Conservation (phyloP, 2,797 vertebrate species). For the Novumbra hubbsi region DNA sequence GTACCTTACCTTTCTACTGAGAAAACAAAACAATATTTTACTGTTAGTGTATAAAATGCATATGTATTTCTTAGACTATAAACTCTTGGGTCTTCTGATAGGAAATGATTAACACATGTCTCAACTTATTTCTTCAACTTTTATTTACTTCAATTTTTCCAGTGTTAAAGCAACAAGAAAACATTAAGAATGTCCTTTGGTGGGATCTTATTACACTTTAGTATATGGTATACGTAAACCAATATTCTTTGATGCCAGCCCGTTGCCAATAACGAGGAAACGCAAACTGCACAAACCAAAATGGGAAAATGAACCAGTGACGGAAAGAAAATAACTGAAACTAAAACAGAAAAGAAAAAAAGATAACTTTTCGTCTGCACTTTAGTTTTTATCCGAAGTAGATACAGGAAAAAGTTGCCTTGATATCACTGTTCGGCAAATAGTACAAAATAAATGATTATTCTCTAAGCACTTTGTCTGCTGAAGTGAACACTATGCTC, state of each 20-base stretch:
- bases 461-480: conserved; percentile 79
- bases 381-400: conserved; percentile 75
- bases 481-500: conserved; percentile 73
- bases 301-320: conserved; percentile 61
- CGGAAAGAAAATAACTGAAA: conserved; percentile 67
- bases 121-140: conserved; percentile 72
- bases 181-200: conserved; percentile 99
- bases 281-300: conserved; percentile 84
- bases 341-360: conserved; percentile 62
- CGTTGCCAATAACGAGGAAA: conserved; percentile 92
- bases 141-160: conserved; percentile 93
- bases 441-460: conserved; percentile 95
- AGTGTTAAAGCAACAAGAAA: conserved; percentile 99
- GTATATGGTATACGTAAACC: conserved; percentile 93
- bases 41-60: conserved; percentile 2
- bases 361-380: conserved; percentile 64
- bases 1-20: neutral
- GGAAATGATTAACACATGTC: conserved; percentile 30
- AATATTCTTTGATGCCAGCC: conserved; percentile 98
- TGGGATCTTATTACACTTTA: conserved; percentile 96
- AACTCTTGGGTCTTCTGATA: conserved; percentile 9
- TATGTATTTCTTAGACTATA: neutral
- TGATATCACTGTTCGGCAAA: conserved; percentile 88
- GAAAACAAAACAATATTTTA: conserved; percentile 5
- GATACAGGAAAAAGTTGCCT: conserved; percentile 86